Conservation (phyloP, 2,113 vertebrate species). For the Anoura caudifer region DNA sequence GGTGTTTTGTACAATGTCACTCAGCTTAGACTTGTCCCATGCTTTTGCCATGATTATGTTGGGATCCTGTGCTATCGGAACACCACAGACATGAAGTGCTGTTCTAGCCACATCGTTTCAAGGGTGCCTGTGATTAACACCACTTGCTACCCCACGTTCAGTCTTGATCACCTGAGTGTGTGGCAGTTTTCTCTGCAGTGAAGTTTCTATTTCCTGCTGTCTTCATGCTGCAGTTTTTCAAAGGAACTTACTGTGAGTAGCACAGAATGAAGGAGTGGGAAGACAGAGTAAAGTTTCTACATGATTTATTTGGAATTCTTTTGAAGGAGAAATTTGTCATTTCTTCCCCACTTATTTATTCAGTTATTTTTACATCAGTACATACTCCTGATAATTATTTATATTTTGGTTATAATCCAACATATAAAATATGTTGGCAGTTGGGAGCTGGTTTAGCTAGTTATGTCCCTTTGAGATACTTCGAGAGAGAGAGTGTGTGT, state of each 20-base stretch:
- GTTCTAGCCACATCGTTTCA: neutral
- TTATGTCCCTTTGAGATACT: neutral
- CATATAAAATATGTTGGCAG: neutral
- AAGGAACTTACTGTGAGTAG: neutral
- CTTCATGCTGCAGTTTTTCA: neutral
- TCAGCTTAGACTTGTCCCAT: neutral
- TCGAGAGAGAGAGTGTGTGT: too few relatives aligned
- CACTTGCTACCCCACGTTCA: neutral
- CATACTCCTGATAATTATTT: neutral
- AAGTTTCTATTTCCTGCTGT: neutral
- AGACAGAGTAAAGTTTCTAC: neutral
- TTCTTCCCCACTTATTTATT: neutral
- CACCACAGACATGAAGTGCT: neutral
- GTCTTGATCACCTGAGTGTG: neutral
- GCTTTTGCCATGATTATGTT: neutral
- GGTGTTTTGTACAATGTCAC: neutral
- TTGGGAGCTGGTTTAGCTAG: neutral
- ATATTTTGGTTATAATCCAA: neutral
- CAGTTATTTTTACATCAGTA: neutral
- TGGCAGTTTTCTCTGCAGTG: neutral
- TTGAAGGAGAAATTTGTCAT: neutral
- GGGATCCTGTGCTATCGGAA: neutral
- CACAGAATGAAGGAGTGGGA: neutral
- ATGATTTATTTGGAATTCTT: neutral
- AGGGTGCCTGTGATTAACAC: neutral